Conservation (phyloP, 1,140 invertebrate genomes). For the Drosophila azteca region DNA sequence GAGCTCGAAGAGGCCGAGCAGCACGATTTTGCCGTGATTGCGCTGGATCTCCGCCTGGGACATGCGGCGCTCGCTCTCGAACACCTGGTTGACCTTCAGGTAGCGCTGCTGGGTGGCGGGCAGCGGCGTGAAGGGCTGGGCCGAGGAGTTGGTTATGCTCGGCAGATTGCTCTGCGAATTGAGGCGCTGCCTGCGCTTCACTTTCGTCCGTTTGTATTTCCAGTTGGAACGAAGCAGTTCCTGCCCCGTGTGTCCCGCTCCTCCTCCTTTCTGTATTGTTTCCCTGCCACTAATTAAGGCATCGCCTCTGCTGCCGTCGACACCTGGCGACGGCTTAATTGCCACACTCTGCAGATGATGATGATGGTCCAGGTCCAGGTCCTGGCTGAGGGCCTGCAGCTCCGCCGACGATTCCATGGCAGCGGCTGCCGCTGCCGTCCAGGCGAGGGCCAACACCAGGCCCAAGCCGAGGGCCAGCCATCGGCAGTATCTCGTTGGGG, state of each 20-base stretch:
- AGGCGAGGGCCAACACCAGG: constrained; percentile 46
- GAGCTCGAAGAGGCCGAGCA: constrained; percentile 91
- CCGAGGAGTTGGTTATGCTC: constrained; percentile 43
- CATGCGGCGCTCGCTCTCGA: constrained; percentile 76
- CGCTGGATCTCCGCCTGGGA: constrained; percentile 63
- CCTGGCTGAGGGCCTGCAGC: constrained; percentile 35
- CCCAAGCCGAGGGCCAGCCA: constrained; percentile 40
- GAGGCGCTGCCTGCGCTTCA: constrained; percentile 73
- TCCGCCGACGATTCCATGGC: constrained; percentile 69
- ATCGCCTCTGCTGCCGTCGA: constrained; percentile 1
- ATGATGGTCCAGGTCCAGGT: constrained; percentile 1
- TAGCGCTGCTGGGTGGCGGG: constrained; percentile 62
- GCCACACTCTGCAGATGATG: constrained; percentile 20
- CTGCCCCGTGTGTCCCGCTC: neutral
- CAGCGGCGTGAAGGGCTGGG: neutral
- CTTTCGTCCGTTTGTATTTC: constrained; percentile 67
- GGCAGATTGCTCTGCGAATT: constrained; percentile 68
- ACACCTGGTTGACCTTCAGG: constrained; percentile 79
- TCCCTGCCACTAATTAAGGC: constrained; percentile 34
- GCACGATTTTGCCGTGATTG: constrained; percentile 84
- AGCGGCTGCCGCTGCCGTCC: constrained; percentile 38
- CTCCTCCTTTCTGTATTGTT: neutral
- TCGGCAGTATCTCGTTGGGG: constrained; percentile 50
- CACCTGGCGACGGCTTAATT: constrained; percentile 35
- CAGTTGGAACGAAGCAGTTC: constrained; percentile 39